These are phyloP conservation scores for Epicampocera succincta DNA, from an alignment of 2,888 invertebrate genomes.

Conservation along the genomic window DNA sequence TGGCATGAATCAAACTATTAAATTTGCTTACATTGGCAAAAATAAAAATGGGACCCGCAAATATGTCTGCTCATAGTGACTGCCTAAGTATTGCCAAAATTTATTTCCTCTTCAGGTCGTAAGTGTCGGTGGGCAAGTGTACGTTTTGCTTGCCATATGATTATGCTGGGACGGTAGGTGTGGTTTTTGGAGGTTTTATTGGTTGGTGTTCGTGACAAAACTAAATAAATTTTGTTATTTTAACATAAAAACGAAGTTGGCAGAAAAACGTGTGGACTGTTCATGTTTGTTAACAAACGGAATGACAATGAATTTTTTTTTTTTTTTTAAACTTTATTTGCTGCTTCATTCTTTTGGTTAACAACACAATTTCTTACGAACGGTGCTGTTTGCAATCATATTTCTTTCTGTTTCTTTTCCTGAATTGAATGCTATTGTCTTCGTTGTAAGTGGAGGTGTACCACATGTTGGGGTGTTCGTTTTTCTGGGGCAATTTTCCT, in stretches of 20 bases:
- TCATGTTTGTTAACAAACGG: constrained; percentile 57
- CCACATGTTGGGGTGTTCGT: neutral
- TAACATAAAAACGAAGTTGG: constrained; percentile 61
- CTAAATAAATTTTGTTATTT: constrained; percentile 66
- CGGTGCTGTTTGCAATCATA: constrained; percentile 17
- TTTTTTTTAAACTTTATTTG: constrained; percentile 17
- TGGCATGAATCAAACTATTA: constrained; percentile 67
- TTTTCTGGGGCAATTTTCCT: neutral
- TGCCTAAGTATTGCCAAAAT: constrained; percentile 61
- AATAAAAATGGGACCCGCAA: constrained; percentile 36
- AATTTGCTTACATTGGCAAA: constrained; percentile 65
- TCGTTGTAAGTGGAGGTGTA: neutral
- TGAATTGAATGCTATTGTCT: neutral
- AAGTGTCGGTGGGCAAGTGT: neutral
- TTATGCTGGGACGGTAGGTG: constrained; percentile 38
- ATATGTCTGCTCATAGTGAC: constrained; percentile 29
- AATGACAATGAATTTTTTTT: constrained; percentile 62
- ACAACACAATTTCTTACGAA: neutral
- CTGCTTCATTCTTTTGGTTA: neutral
- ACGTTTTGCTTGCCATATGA: constrained; percentile 1
- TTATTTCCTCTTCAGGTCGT: constrained; percentile 56
- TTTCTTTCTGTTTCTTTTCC: neutral
- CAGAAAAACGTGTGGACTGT: constrained; percentile 53
- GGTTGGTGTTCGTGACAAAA: constrained; percentile 66
- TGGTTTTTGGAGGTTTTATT: constrained; percentile 61